A percentile compares a stretch with the other conserved stretches of the same genome.
Conservation (phyloP, 2,888 invertebrate genomes). For the Eumacrocentrus americanus region DNA sequence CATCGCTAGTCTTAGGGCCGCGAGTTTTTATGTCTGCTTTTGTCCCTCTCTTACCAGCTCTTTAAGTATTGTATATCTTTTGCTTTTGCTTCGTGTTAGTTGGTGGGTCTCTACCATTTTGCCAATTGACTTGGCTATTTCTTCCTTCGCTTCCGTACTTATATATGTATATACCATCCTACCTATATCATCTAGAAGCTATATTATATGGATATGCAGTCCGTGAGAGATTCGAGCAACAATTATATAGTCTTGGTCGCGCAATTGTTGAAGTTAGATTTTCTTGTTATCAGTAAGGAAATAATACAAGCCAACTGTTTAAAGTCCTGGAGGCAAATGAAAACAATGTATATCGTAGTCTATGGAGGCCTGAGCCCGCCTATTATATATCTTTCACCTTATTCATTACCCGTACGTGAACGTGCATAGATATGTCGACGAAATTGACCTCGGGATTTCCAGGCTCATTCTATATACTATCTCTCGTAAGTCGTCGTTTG, state of each 20-base stretch:
- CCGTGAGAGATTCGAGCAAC: neutral
- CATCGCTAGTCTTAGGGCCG: neutral
- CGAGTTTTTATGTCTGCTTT: neutral
- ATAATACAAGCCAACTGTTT: constrained; percentile 10
- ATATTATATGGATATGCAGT: no score
- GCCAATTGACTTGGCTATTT: neutral
- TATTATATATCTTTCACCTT: constrained; percentile 20
- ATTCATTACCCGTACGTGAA: constrained; percentile 29
- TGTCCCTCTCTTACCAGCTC: neutral
- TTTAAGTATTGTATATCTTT: neutral
- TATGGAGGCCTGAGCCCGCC: constrained; percentile 10
- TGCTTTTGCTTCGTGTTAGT: constrained; percentile 1
- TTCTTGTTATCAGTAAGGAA: neutral
- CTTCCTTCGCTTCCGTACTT: neutral
- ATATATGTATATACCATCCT: constrained; percentile 1
- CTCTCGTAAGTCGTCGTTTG: no score
- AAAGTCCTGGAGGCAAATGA: neutral
- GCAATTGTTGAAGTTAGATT: neutral
- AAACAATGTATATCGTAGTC: neutral
- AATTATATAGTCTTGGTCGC: neutral
- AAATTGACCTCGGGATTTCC: constrained; percentile 25
- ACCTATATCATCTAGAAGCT: no score
- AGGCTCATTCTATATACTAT: neutral
- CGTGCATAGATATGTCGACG: constrained; percentile 19
- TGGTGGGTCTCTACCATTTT: neutral